A percentile compares a stretch with the other conserved stretches of the same genome.
phyloP scores from a whole-genome alignment of 2,113 vertebrate genomes.

The Hymenochirus boettgeri region DNA sequence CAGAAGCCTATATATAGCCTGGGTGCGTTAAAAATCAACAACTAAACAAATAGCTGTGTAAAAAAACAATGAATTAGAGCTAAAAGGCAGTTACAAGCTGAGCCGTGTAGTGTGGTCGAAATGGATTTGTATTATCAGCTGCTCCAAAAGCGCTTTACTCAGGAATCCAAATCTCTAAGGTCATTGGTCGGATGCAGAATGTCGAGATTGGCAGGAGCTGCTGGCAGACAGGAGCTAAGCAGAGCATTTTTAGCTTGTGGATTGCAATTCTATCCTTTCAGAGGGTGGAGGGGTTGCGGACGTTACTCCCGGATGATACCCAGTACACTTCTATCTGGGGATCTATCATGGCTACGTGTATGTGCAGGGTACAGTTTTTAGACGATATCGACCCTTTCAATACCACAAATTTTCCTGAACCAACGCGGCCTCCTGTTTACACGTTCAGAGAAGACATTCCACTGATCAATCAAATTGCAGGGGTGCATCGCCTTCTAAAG shows the following conservation, averaged over 20 bases:
- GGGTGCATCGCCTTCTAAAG: constrained; percentile 84
- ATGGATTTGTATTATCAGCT: too few species aligned
- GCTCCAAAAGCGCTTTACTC: neutral
- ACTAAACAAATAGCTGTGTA: too few species aligned
- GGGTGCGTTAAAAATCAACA: too few species aligned
- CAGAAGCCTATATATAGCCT: too few species aligned
- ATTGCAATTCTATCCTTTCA: neutral
- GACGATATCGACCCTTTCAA: constrained; percentile 97
- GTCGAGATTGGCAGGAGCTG: constrained; percentile 10
- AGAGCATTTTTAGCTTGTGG: neutral
- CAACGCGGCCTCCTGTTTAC: constrained; percentile 87
- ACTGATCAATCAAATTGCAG: constrained; percentile 85
- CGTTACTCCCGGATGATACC: neutral
- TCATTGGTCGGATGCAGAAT: neutral
- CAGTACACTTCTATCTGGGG: constrained; percentile 62
- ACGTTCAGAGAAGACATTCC: constrained; percentile 89
- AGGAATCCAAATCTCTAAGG: neutral
- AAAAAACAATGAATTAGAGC: too few species aligned
- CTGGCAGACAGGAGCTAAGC: neutral
- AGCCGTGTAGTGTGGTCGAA: too few species aligned
- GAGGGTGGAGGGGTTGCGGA: neutral
- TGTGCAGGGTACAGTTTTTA: constrained; percentile 91
- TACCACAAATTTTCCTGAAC: constrained; percentile 95
- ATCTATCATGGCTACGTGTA: constrained; percentile 85
- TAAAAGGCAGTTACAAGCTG: too few species aligned